A percentile compares a stretch with the other conserved stretches of the same genome.
These are phyloP conservation scores for Manis pentadactyla DNA, from an alignment of 2,797 vertebrate genomes.

Conservation along the genomic window DNA sequence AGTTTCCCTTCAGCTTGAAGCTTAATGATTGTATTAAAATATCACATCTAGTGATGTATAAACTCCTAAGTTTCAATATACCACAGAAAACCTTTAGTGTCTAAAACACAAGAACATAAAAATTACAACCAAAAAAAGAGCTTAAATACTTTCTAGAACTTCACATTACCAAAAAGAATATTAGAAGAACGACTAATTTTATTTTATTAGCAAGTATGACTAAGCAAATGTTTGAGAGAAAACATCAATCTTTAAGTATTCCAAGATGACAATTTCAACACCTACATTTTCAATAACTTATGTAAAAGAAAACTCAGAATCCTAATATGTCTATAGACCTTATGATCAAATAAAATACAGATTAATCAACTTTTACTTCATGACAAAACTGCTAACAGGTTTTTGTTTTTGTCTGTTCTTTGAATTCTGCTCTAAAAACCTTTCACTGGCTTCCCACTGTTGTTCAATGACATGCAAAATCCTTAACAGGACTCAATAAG, in stretches of 20 bases:
- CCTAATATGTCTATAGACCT: conserved; percentile 13
- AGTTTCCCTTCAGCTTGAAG: neutral
- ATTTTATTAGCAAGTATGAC: conserved; percentile 50
- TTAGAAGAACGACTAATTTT: neutral
- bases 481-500: conserved; percentile 41
- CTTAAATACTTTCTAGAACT: neutral
- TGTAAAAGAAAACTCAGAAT: conserved; percentile 31
- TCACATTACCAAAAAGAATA: conserved; percentile 46
- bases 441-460: neutral
- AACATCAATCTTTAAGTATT: conserved; percentile 33
- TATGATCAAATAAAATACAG: conserved; percentile 34
- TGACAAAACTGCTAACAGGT: neutral
- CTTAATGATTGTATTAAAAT: conserved; percentile 32
- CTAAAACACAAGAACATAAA: conserved; percentile 1
- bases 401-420: neutral
- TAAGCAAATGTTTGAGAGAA: conserved; percentile 59
- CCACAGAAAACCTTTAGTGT: neutral
- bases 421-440: conserved; percentile 17
- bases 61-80: conserved; percentile 20
- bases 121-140: neutral
- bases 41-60: neutral
- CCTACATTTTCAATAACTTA: conserved; percentile 48
- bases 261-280: conserved; percentile 46
- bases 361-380: neutral
- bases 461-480: neutral